Evolutionary conservation across 2,797 vertebrate species (phyloP).

Genomic region (Microchirus variegatus): DNA sequence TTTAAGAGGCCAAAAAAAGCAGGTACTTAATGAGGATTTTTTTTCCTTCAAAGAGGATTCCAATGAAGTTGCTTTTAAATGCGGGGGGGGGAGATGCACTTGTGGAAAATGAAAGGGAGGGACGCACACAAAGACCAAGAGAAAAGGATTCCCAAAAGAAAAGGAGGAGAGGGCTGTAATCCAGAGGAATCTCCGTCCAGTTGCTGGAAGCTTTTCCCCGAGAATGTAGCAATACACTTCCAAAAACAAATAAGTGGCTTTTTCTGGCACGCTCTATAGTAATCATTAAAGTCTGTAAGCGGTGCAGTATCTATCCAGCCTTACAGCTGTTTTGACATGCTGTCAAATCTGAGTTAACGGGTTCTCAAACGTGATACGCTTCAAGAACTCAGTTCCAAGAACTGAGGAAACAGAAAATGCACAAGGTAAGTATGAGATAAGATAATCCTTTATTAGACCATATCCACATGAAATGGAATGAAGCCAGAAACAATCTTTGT

Average conservation of each 20-base stretch:
- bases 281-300: slow-evolving; percentile 22
- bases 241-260: slow-evolving; percentile 61
- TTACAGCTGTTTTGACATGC: slow-evolving; percentile 39
- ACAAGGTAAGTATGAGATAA: too few relatives aligned
- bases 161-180: slow-evolving; percentile 27
- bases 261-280: slow-evolving; percentile 10
- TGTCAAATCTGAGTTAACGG: slow-evolving; percentile 30
- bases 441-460: too few relatives aligned
- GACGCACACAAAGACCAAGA: slow-evolving; percentile 17
- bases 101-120: slow-evolving; percentile 29
- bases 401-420: background rate
- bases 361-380: slow-evolving; percentile 18
- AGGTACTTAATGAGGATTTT: slow-evolving; percentile 65
- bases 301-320: slow-evolving; percentile 10
- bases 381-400: slow-evolving; percentile 12
- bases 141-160: slow-evolving; percentile 15
- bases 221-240: slow-evolving; percentile 72
- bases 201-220: slow-evolving; percentile 49
- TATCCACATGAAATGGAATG: too few relatives aligned
- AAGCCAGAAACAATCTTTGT: too few relatives aligned
- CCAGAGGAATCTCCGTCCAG: slow-evolving; percentile 48
- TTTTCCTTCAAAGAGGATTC: slow-evolving; percentile 73
- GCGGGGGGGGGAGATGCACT: slow-evolving; percentile 14
- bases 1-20: slow-evolving; percentile 42
- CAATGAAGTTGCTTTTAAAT: slow-evolving; percentile 42